phyloP scores from a whole-genome alignment of 2,113 vertebrate genomes.

The Terrapene triunguis region DNA sequence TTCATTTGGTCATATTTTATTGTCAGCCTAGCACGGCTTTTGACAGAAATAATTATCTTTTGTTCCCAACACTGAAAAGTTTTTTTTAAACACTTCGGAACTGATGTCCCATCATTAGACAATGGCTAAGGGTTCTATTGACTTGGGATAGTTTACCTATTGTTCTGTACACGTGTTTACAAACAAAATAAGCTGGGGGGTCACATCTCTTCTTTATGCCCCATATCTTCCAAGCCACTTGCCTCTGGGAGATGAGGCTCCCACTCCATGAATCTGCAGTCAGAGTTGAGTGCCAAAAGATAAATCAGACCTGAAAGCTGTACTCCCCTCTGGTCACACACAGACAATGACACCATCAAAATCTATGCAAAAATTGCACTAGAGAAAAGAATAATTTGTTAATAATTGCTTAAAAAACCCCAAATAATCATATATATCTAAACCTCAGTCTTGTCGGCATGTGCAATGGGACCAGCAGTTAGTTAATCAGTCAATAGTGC shows the following conservation, averaged over 20 bases:
- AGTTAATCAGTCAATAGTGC: not conserved
- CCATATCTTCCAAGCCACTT: not conserved
- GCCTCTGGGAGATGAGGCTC: not conserved
- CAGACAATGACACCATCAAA: not conserved
- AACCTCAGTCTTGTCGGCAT: not conserved
- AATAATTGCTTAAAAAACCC: not conserved
- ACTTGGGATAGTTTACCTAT: not conserved
- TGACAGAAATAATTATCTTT: conserved; percentile 6
- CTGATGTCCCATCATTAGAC: not conserved
- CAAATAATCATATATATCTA: not conserved
- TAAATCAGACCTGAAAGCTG: not conserved
- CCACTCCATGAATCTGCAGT: not conserved
- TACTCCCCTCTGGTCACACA: not conserved
- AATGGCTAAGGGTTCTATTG: not conserved
- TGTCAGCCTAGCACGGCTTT: not conserved
- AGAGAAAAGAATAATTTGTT: not conserved
- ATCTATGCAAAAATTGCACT: not conserved
- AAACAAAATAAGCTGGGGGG: not conserved
- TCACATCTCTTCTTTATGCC: not conserved
- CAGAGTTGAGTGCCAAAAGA: not conserved
- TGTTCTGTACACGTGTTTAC: not conserved
- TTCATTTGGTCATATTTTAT: not conserved
- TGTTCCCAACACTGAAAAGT: not conserved
- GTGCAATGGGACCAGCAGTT: not conserved
- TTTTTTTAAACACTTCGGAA: not conserved